A percentile compares a stretch with the other conserved stretches of the same genome.
These are phyloP conservation scores for Lycopodina hypogea DNA, from an alignment of 37 sponge, comb jelly and placozoan genomes.

Conservation along the genomic window DNA sequence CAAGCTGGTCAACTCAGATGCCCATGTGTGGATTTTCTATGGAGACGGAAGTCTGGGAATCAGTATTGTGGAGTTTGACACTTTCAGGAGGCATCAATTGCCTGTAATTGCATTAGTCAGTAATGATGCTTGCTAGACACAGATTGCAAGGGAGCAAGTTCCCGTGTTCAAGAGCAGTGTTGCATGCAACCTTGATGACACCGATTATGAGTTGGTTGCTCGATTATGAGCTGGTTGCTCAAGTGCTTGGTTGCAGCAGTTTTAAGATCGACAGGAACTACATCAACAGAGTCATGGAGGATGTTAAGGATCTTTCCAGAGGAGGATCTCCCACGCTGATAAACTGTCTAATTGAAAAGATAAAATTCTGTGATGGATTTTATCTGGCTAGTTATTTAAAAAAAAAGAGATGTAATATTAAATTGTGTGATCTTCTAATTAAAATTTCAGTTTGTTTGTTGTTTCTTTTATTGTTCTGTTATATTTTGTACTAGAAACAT, in stretches of 20 bases:
- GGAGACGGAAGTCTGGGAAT: constrained; percentile 93
- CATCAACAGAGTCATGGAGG: constrained; percentile 38
- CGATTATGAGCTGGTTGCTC: constrained; percentile 57
- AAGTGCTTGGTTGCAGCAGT: constrained; percentile 84
- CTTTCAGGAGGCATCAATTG: constrained; percentile 74
- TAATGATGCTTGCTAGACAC: constrained; percentile 96
- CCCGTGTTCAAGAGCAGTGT: constrained; percentile 69
- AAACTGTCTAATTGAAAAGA: constrained; percentile 85
- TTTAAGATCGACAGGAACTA: constrained; percentile 48
- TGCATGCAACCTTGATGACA: constrained; percentile 76
- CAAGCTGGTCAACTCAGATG: constrained; percentile 81
- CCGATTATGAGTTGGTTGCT: constrained; percentile 83
- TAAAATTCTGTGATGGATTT: constrained; percentile 89
- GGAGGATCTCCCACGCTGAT: constrained; percentile 79
- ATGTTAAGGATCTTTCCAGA: constrained; percentile 52
- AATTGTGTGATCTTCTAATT: not conserved
- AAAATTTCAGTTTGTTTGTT: no score
- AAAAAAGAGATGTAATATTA: no score
- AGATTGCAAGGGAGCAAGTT: constrained; percentile 90
- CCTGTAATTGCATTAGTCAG: constrained; percentile 88
- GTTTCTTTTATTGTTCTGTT: no score
- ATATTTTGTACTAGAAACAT: no score
- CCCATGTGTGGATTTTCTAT: constrained; percentile 95
- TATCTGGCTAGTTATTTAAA: constrained; percentile 67
- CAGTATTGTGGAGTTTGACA: constrained; percentile 93